Conservation (phyloP, 2,113 vertebrate species). For the Hystrix cristata region DNA sequence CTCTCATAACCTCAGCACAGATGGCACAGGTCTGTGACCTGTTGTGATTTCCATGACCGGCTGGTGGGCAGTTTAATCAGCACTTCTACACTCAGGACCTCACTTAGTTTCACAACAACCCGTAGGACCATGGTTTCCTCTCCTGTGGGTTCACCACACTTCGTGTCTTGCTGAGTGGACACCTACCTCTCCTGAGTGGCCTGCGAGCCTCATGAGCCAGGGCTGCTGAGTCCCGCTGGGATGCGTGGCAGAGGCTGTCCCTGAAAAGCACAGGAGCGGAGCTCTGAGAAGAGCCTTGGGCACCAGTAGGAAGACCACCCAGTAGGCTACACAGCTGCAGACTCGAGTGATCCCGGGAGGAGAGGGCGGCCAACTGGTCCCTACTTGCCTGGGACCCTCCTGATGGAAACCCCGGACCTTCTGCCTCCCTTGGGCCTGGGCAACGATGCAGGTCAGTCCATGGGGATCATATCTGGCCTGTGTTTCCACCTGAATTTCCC, state of each 20-base stretch:
- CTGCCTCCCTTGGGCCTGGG: not conserved
- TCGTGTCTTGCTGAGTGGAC: not conserved
- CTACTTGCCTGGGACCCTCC: not conserved
- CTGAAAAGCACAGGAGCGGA: not conserved
- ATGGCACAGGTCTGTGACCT: not conserved
- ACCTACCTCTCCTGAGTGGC: not conserved
- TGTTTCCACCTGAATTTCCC: not conserved
- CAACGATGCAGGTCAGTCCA: accelerated
- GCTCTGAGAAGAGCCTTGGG: not conserved
- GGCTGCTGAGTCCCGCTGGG: not conserved
- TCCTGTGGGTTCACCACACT: not conserved
- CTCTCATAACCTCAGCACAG: not conserved
- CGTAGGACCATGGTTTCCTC: not conserved
- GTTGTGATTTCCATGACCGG: not conserved
- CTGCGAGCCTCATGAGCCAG: not conserved
- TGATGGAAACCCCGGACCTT: not conserved
- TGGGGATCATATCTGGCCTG: not conserved
- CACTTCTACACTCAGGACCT: not conserved
- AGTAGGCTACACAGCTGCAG: not conserved
- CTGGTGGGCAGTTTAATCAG: not conserved
- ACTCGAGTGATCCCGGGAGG: not conserved
- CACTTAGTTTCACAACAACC: not conserved
- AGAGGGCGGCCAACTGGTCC: accelerated
- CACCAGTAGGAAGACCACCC: accelerated
- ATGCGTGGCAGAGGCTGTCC: not conserved